phyloP scores from a whole-genome alignment of 2,113 vertebrate species.

The Hemibagrus wyckioides region DNA sequence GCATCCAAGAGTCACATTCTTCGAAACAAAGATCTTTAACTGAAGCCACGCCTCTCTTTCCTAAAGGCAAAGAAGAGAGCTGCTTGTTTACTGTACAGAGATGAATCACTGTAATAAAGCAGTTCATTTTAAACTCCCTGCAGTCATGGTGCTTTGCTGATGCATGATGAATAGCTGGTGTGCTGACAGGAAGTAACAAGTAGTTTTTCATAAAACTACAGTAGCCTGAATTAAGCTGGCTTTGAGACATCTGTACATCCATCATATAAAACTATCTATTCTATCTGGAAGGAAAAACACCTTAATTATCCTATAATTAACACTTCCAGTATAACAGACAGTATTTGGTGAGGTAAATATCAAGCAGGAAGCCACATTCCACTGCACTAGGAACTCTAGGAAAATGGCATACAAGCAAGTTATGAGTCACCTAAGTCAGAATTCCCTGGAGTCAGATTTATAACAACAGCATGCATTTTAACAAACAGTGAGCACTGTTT shows the following conservation, averaged over 20 bases:
- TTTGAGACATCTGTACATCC: neutral
- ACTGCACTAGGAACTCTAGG: too few species aligned
- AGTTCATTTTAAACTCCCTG: neutral
- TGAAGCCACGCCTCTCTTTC: constrained; percentile 69
- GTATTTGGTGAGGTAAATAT: neutral
- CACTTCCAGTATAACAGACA: too few species aligned
- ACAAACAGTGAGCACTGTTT: neutral
- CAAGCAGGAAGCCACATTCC: neutral
- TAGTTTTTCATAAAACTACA: too few species aligned
- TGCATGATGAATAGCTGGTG: neutral
- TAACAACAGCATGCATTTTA: neutral
- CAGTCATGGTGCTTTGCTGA: neutral
- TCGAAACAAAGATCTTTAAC: constrained; percentile 68
- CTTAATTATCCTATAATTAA: neutral
- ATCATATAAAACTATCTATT: neutral
- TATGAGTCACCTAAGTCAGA: neutral
- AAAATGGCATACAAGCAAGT: too few species aligned
- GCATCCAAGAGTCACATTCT: constrained; percentile 68
- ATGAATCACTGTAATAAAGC: neutral
- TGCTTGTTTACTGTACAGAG: neutral
- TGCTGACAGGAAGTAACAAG: neutral
- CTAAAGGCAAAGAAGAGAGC: constrained; percentile 47
- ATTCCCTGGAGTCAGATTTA: neutral
- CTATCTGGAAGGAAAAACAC: neutral
- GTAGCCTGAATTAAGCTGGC: too few species aligned